These are phyloP conservation scores for Lasioglossum baleicum DNA, from an alignment of 1,140 invertebrate genomes.

Conservation along the genomic window DNA sequence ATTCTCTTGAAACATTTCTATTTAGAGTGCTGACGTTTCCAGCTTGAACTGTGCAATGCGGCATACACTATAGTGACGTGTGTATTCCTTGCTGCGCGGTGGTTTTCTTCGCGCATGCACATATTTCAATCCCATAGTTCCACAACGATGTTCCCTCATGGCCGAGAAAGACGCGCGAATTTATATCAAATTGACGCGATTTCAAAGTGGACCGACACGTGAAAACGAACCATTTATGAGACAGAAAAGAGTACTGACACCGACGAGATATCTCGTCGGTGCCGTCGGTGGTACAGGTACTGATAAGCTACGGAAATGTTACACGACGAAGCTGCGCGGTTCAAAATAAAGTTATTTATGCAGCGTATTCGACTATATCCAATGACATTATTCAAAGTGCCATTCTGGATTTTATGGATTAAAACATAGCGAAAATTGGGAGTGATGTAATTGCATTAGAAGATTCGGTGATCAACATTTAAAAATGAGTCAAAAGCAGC, in stretches of 20 bases:
- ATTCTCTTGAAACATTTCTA: constrained; percentile 57
- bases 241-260: background rate
- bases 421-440: too few species aligned
- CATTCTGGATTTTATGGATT: too few species aligned
- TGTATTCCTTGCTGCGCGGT: background rate
- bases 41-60: constrained; percentile 20
- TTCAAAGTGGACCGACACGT: constrained; percentile 3
- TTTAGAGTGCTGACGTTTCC: constrained; percentile 69
- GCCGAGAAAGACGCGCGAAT: constrained; percentile 1
- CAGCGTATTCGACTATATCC: too few species aligned
- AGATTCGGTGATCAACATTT: too few species aligned
- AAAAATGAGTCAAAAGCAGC: too few species aligned
- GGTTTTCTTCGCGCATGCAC: constrained; percentile 16
- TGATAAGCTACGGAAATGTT: too few species aligned
- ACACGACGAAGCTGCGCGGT: too few species aligned
- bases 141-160: background rate
- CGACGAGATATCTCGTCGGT: too few species aligned
- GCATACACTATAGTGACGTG: constrained; percentile 35
- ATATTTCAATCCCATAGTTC: constrained; percentile 23
- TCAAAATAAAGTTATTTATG: too few species aligned
- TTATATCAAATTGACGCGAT: background rate
- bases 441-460: too few species aligned
- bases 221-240: background rate
- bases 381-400: too few species aligned
- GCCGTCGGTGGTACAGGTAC: too few species aligned